phyloP scores from a whole-genome alignment of 37 sponge, comb jelly and placozoan species.

The Theonella swinhoei region DNA sequence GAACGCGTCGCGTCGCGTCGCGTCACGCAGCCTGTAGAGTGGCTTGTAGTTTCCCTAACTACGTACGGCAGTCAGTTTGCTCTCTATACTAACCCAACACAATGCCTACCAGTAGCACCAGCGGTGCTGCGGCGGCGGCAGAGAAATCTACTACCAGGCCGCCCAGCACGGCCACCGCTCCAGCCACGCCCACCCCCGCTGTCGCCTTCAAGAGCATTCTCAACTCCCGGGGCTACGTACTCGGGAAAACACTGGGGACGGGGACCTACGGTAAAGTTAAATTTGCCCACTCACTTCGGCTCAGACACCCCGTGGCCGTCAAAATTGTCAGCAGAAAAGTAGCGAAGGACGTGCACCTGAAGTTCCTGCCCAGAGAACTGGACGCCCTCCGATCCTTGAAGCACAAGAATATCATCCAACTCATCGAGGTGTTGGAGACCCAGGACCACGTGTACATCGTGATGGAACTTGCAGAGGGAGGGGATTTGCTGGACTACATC shows the following conservation, averaged over 20 bases:
- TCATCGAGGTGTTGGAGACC: slow-evolving; percentile 83
- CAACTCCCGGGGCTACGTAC: slow-evolving; percentile 49
- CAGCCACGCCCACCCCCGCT: not conserved
- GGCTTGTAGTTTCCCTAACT: not conserved
- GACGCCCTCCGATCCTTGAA: slow-evolving; percentile 58
- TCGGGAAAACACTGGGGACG: slow-evolving; percentile 77
- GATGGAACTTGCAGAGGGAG: slow-evolving; percentile 91
- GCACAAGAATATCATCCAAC: slow-evolving; percentile 71
- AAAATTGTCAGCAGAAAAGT: slow-evolving; percentile 84
- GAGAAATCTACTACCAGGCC: not conserved
- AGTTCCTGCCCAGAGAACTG: slow-evolving; percentile 92
- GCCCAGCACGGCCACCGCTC: not conserved
- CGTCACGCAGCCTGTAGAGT: not conserved
- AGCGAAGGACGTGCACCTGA: slow-evolving; percentile 80
- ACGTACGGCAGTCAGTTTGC: not conserved
- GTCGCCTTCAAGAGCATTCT: not conserved
- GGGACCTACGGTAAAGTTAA: slow-evolving; percentile 98
- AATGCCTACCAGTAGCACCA: not conserved
- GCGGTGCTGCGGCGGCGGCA: not conserved
- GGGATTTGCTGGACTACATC: slow-evolving; percentile 93
- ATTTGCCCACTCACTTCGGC: slow-evolving; percentile 46
- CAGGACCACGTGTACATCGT: slow-evolving; percentile 78
- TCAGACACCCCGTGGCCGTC: slow-evolving; percentile 81
- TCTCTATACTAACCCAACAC: too few species aligned
- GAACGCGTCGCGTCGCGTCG: not conserved